A percentile compares a stretch with the other conserved stretches of the same genome.
phyloP scores from a whole-genome alignment of 2,113 vertebrate species.

The Merops nubicus region DNA sequence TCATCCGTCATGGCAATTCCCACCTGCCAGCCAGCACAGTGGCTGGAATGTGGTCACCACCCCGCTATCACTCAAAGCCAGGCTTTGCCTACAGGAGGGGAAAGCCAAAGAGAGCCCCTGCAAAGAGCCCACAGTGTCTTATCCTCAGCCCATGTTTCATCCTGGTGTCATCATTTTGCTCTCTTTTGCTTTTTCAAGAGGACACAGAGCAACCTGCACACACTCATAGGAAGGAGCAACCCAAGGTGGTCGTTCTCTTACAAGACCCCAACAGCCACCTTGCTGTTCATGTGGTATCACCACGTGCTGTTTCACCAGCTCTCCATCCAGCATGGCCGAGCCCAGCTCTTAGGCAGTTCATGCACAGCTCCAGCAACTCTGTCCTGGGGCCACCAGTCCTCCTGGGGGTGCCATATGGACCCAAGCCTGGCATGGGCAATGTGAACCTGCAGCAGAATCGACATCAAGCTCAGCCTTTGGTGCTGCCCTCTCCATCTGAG shows the following conservation, averaged over 20 bases:
- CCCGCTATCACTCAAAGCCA: not conserved
- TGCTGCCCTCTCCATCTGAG: not conserved
- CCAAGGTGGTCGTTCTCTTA: not conserved
- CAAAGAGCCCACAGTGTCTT: not conserved
- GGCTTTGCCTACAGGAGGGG: not conserved
- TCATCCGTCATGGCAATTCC: not conserved
- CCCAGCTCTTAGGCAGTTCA: not conserved
- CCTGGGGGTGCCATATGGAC: not conserved
- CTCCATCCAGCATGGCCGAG: not conserved
- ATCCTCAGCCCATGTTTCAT: not conserved
- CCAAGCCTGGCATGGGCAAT: not conserved
- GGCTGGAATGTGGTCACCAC: not conserved
- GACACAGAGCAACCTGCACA: not conserved
- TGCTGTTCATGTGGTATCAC: accelerated
- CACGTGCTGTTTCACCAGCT: not conserved
- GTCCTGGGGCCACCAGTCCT: not conserved
- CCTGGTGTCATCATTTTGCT: not conserved
- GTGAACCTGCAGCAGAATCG: not conserved
- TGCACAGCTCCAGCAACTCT: not conserved
- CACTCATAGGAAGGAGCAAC: not conserved
- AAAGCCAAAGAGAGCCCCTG: not conserved
- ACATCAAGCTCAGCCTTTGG: not conserved
- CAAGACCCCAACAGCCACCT: not conserved
- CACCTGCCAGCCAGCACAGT: not conserved
- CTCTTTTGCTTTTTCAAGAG: not conserved